Percentiles rank a stretch among this genome's conserved stretches.
phyloP scores from a whole-genome alignment of 2,797 vertebrate species.

The Schizothorax lantsangensis region DNA sequence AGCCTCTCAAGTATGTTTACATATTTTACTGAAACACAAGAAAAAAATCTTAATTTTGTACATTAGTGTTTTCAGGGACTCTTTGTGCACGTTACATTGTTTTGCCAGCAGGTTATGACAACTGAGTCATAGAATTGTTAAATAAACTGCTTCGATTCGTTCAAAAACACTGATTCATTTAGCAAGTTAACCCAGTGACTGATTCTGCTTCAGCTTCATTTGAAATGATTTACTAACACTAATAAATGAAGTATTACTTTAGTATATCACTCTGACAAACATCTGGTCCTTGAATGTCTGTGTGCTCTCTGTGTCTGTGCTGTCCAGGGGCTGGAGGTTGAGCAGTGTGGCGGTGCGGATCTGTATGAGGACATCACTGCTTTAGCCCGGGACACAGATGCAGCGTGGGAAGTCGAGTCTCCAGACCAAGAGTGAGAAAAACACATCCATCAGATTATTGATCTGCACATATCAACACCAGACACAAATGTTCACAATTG shows the following conservation, averaged over 20 bases:
- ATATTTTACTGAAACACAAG: not conserved
- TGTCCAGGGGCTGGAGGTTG: slow-evolving; percentile 75
- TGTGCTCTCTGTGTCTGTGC: not conserved
- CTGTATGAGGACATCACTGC: slow-evolving; percentile 77
- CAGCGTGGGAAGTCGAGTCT: slow-evolving; percentile 53
- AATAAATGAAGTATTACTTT: not conserved
- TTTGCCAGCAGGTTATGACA: not conserved
- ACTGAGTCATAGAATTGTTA: not conserved
- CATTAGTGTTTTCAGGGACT: no score
- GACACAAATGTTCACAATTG: not conserved
- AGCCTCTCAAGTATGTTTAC: not conserved
- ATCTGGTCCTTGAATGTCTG: not conserved
- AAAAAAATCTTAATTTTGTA: not conserved
- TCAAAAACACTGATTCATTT: not conserved
- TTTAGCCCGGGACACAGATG: slow-evolving; percentile 38
- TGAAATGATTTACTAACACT: not conserved
- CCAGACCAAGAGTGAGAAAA: slow-evolving; percentile 57
- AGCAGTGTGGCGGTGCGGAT: slow-evolving; percentile 65
- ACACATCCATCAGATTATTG: not conserved
- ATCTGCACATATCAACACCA: not conserved
- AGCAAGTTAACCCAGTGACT: not conserved
- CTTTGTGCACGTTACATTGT: not conserved
- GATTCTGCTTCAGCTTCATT: not conserved
- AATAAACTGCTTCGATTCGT: not conserved
- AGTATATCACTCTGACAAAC: not conserved